Base-by-base conservation (phyloP, 1,140 invertebrate species). In the Periplaneta americana region DNA sequence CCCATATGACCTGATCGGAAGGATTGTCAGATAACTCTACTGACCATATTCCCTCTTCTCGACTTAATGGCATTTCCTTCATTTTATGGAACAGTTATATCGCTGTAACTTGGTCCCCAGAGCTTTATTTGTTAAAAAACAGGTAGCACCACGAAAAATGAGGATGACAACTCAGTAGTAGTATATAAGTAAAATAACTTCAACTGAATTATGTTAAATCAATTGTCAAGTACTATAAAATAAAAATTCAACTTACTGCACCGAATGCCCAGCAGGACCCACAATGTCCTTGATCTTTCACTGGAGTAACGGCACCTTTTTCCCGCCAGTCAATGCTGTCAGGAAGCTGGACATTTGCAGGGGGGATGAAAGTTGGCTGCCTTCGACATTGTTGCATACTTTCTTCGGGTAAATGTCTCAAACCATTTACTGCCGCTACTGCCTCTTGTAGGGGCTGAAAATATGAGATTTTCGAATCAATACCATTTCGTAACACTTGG, bases 231-330 rank as follows among this genome's bases (percentile, higher is more conserved):
- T 57, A 22, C 13, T 15, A 22, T 15, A 57, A 57, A 22, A 13
- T 57, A 15, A 15, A 57, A 15, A 57, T 57, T 15, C 22, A 15
- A 75, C 74, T 75, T 31, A 75, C 74, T 17, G 91, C 85, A 80
- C 90, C 91, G 87, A 94, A 94, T 9, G 93, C 89, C 93, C 93
- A 94, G 85, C 93, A 94, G 0, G 91, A 92, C 31, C 93, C 93
- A 87, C 93, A 94, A 84, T 93, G 91, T 85, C 94, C 96, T 91
- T 99, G 98, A 90, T 99, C 94, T 89, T 99, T 99, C 48, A 99
- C 92, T 2, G 90, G 91, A 33, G 97, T 99, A 28, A 99, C 97
- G 83, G 95, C 95, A 66, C 97, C 97, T 82, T 94, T 88, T 79
- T 91, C 85, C 84, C 95, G 92, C 98, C 98, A 99, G 88, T 99